Conservation (phyloP, 1,140 invertebrate genomes). For the Thaumatotibia leucotreta region DNA sequence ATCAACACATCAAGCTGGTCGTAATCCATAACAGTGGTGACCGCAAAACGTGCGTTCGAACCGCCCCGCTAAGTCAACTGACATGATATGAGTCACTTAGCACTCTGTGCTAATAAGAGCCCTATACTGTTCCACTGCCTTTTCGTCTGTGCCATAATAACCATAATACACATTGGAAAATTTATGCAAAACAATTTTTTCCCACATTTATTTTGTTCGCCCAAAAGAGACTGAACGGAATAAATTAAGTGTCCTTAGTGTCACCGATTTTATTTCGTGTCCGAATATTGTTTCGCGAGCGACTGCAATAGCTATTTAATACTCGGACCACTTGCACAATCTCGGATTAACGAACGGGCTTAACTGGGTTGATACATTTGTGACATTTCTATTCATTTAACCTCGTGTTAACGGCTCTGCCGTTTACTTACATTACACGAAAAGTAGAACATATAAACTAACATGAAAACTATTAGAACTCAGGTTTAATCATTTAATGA, state of each 20-base stretch:
- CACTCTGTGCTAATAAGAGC: slow-evolving; percentile 8
- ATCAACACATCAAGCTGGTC: slow-evolving; percentile 21
- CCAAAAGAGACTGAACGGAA: not conserved
- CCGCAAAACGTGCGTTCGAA: slow-evolving; percentile 47
- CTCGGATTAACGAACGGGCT: too few relatives aligned
- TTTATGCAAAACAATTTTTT: not conserved
- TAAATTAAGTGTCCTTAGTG: not conserved
- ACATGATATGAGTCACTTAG: slow-evolving; percentile 26
- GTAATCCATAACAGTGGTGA: slow-evolving; percentile 26
- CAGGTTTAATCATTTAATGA: too few relatives aligned
- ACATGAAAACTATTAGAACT: too few relatives aligned
- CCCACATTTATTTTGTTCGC: not conserved
- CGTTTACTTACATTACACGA: too few relatives aligned
- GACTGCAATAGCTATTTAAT: not conserved
- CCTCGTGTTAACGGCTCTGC: too few relatives aligned
- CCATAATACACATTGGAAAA: not conserved
- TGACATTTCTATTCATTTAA: too few relatives aligned
- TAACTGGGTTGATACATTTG: too few relatives aligned
- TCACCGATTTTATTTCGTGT: not conserved
- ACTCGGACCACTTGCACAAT: too few relatives aligned
- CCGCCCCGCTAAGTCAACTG: slow-evolving; percentile 25
- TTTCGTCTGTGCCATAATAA: not conserved
- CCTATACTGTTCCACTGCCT: not conserved
- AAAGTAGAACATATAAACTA: too few relatives aligned
- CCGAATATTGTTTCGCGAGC: not conserved